These are phyloP conservation scores for Psophia crepitans DNA, from an alignment of 2,113 vertebrate genomes.

Conservation along the genomic window DNA sequence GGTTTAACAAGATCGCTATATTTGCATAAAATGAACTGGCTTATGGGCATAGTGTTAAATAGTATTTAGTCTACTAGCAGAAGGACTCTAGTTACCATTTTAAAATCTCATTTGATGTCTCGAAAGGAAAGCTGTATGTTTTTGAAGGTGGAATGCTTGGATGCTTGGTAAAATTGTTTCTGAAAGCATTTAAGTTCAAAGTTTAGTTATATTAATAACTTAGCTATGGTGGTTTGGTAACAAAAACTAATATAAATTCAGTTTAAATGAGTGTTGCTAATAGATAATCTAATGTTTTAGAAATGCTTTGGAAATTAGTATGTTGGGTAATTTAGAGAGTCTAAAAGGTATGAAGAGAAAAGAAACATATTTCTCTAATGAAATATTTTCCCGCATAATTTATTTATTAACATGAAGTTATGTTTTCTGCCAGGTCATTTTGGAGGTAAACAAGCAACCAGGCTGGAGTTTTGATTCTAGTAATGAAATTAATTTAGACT, in stretches of 20 bases:
- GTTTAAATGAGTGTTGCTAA: neutral
- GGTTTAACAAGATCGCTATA: neutral
- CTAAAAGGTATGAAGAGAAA: neutral
- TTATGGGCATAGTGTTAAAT: neutral
- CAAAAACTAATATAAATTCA: neutral
- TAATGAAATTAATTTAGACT: neutral
- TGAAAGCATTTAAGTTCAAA: neutral
- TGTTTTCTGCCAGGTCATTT: neutral
- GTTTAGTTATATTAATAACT: neutral
- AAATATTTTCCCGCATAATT: neutral
- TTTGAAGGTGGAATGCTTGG: neutral
- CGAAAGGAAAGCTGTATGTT: neutral
- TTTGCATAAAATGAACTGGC: neutral
- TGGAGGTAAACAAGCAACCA: neutral
- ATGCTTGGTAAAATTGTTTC: neutral
- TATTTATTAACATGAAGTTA: neutral
- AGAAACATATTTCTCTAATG: neutral
- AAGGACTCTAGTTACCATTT: neutral
- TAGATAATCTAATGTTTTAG: neutral
- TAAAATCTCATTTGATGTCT: neutral
- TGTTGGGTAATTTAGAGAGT: neutral
- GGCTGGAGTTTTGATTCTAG: neutral
- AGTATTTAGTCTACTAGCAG: neutral
- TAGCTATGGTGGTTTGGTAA: neutral
- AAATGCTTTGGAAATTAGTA: neutral